A percentile compares a stretch with the other conserved stretches of the same genome.
Conservation (phyloP, 2,888 invertebrate species). For the Pristionchus maxplancki region DNA sequence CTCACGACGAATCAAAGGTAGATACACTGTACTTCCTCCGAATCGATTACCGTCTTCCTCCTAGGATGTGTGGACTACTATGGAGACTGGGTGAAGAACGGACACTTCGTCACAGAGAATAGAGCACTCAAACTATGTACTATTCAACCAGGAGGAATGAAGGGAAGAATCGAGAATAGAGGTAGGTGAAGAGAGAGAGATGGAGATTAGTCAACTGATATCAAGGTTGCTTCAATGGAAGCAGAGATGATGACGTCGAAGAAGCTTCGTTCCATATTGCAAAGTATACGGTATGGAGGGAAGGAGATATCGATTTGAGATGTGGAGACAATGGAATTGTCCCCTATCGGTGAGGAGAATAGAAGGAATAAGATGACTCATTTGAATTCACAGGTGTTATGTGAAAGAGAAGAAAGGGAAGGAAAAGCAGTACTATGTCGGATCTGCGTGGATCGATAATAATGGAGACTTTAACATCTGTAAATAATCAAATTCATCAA, state of each 20-base stretch:
- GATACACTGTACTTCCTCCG: constrained; percentile 15
- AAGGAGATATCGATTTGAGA: constrained; percentile 53
- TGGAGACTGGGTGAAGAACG: constrained; percentile 51
- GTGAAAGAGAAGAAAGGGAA: constrained; percentile 47
- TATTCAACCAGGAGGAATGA: constrained; percentile 43
- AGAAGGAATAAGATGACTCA: neutral
- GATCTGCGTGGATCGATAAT: constrained; percentile 51
- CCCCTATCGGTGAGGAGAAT: constrained; percentile 27
- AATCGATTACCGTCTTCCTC: neutral
- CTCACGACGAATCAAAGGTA: constrained; percentile 50
- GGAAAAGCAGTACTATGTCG: constrained; percentile 51
- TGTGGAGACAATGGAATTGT: constrained; percentile 51
- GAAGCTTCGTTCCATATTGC: constrained; percentile 35
- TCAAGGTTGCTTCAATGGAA: constrained; percentile 51
- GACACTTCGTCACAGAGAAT: constrained; percentile 41
- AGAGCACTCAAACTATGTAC: constrained; percentile 46
- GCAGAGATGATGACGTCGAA: constrained; percentile 41
- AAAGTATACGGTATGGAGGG: constrained; percentile 53
- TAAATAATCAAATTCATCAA: constrained; percentile 45
- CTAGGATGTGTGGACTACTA: constrained; percentile 48
- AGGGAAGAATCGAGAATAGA: constrained; percentile 50
- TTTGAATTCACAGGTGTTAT: constrained; percentile 24
- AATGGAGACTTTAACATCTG: constrained; percentile 52
- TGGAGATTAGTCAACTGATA: neutral
- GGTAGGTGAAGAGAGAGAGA: neutral